These are phyloP conservation scores for Monochamus alternatus DNA, from an alignment of 2,888 invertebrate species.

Conservation along the genomic window DNA sequence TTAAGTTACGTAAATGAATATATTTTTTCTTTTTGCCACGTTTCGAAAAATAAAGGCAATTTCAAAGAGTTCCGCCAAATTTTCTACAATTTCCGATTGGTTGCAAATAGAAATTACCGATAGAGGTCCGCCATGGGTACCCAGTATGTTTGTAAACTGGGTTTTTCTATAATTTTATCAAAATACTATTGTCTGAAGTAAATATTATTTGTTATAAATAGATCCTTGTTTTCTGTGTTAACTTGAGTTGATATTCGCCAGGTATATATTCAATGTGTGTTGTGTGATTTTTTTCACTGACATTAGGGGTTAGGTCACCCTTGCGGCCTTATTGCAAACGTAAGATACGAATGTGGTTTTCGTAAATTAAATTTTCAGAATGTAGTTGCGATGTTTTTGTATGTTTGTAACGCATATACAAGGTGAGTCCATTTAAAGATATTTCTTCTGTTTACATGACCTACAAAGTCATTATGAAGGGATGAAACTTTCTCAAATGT, in stretches of 20 bases:
- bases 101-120: conserved; percentile 63
- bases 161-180: conserved; percentile 70
- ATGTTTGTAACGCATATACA: conserved; percentile 54
- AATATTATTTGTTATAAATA: conserved; percentile 50
- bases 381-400: conserved; percentile 60
- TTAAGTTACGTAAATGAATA: too few species aligned
- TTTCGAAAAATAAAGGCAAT: conserved; percentile 5
- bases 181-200: conserved; percentile 61
- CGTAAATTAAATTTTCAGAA: conserved; percentile 59
- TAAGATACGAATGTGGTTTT: conserved; percentile 60
- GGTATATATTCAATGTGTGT: conserved; percentile 50
- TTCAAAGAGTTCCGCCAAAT: conserved; percentile 60
- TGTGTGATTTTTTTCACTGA: conserved; percentile 58
- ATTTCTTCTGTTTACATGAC: conserved; percentile 54
- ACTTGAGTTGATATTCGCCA: conserved; percentile 41
- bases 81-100: conserved; percentile 43
- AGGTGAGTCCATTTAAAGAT: conserved; percentile 57
- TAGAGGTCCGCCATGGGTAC: conserved; percentile 70
- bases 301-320: conserved; percentile 71
- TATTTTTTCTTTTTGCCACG: not conserved
- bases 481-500: conserved; percentile 56
- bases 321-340: conserved; percentile 68
- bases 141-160: conserved; percentile 74
- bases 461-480: conserved; percentile 57
- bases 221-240: conserved; percentile 47